phyloP scores from a whole-genome alignment of 2,888 invertebrate species.

The Ceraclea dissimilis region DNA sequence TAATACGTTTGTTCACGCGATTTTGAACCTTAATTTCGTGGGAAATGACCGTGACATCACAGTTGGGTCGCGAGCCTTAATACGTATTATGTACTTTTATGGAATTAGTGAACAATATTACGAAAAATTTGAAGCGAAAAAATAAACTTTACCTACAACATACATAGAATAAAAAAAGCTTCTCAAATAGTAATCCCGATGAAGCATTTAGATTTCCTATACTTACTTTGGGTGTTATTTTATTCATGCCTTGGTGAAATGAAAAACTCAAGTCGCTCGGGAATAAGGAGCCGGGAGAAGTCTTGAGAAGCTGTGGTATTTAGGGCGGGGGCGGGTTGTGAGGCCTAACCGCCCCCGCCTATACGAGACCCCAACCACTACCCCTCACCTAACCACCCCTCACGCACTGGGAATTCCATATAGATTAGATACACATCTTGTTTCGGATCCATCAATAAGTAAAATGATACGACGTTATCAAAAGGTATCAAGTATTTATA shows the following conservation, averaged over 20 bases:
- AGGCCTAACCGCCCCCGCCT: constrained; percentile 12
- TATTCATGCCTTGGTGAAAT: neutral
- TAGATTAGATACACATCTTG: neutral
- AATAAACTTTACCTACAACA: no score
- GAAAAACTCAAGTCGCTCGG: neutral
- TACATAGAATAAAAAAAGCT: no score
- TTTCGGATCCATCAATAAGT: neutral
- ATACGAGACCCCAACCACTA: neutral
- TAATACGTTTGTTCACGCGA: no score
- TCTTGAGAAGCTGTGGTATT: constrained; percentile 14
- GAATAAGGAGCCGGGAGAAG: neutral
- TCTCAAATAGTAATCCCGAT: no score
- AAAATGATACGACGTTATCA: neutral
- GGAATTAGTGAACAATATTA: no score
- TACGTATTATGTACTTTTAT: no score
- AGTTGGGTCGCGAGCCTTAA: no score
- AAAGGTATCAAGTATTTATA: neutral
- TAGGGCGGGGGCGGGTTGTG: constrained; percentile 4
- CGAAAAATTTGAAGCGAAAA: no score
- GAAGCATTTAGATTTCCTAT: no score
- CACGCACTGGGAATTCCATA: constrained; percentile 4
- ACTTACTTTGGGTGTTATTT: no score
- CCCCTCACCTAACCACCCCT: constrained; percentile 2
- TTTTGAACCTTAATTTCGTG: no score
- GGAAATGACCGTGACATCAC: no score